A percentile compares a stretch with the other conserved stretches of the same genome.
These are phyloP conservation scores for Diplazon laetatorius DNA, from an alignment of 2,888 invertebrate genomes.

Conservation along the genomic window DNA sequence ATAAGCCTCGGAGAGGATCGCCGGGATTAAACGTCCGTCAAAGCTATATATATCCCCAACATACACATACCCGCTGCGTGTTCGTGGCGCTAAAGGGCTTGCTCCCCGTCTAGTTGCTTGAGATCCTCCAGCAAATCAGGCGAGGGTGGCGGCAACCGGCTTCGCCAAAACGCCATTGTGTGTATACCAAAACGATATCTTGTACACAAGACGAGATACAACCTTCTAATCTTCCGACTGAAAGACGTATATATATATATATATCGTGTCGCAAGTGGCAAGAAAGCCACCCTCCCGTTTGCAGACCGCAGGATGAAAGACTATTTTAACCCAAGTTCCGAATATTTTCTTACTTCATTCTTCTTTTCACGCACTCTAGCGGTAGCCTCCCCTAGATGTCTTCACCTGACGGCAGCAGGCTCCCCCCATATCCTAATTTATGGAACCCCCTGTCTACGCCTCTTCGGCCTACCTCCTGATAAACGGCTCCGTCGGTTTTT, in stretches of 20 bases:
- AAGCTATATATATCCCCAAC: slow-evolving; percentile 13
- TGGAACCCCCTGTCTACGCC: no score
- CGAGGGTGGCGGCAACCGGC: not conserved
- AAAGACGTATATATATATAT: not conserved
- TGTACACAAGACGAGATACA: slow-evolving; percentile 6
- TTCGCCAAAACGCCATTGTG: slow-evolving; percentile 7
- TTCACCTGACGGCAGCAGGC: no score
- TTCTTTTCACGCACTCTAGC: no score
- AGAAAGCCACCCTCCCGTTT: not conserved
- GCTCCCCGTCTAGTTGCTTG: not conserved
- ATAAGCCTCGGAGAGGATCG: slow-evolving; percentile 51
- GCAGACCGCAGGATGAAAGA: not conserved
- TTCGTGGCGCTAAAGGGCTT: slow-evolving; percentile 1
- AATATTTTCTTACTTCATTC: no score
- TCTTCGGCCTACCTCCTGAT: no score
- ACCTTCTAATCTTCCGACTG: slow-evolving; percentile 11
- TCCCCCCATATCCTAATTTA: no score
- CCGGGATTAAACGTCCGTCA: slow-evolving; percentile 49
- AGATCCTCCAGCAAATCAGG: not conserved
- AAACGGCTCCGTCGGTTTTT: no score
- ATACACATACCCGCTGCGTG: not conserved
- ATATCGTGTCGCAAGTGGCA: slow-evolving; percentile 1
- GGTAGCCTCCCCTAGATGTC: no score
- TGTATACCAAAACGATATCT: not conserved
- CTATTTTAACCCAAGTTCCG: no score